Evolutionary conservation across 2,888 invertebrate species (phyloP), one percentile per base, ranked within the genome.

Genomic region (Drosophila tanythrix): DNA sequence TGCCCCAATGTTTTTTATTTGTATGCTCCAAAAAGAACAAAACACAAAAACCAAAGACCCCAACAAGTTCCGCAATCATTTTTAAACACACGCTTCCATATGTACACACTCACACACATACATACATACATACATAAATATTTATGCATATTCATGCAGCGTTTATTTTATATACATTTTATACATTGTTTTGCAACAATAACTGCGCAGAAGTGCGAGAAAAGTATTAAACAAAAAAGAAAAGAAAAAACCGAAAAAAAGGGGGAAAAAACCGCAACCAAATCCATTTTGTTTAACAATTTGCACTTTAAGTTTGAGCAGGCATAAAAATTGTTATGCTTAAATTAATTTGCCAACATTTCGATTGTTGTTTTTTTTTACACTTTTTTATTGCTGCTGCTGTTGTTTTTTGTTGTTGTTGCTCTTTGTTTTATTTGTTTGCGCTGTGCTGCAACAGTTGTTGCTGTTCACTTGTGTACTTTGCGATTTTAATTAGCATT

Each of bases 11-110:
- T 40, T 43, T 10, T 25, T 46, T 46, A n/a, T n/a, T n/a, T n/a
- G n/a, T 57, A 6, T 36, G 38, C 40, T 52, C 35, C 48, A 70
- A 43, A 46, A 52, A 52, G 51, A 60, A 29, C 60, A 31, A 36
- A 43, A 55, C 46, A 25, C 31, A 35, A 29, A n/a, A 55, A n/a
- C 35, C 15, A 40, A 29, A 57, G 36, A 38, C n/a, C 15, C 21
- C 64, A 81, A 65, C 64, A 76, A 76, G 72, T 71, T 82, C 68
- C 48, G 70, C 82, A 74, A 80, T 78, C 67, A 80, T 82, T 80
- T 80, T 78, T 59, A 69, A 78, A 74, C 69, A 79, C 82, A 56
- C 71, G 63, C 74, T 78, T 70, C 74, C 79, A 58, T 46, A 70
- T 74, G 76, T 55, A n/a, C n/a, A n/a, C 7, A 21, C 21, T 21